Evolutionary conservation across 1,140 invertebrate genomes (phyloP).

Genomic region (Phenacoccus solenopsis): DNA sequence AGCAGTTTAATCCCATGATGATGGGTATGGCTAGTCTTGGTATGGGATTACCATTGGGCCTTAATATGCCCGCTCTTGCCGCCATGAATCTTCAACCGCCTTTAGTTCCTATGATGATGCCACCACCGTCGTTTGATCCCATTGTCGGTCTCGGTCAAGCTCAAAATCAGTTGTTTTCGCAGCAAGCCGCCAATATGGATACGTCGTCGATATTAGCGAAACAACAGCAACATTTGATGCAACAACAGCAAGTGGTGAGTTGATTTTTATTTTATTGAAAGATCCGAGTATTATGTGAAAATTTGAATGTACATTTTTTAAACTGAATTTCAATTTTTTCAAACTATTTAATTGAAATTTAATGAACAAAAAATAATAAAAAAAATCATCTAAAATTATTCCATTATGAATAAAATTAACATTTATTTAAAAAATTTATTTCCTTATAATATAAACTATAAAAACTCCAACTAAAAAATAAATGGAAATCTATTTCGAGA

Average conservation of each 20-base stretch:
- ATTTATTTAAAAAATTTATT: no score
- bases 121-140: constrained; percentile 57
- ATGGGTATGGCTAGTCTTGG: constrained; percentile 45
- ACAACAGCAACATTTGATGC: constrained; percentile 51
- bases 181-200: constrained; percentile 35
- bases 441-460: no score
- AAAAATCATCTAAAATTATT: no score
- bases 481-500: no score
- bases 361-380: no score
- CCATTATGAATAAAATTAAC: no score
- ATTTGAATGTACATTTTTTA: no score
- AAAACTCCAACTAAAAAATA: no score
- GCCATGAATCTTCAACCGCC: constrained; percentile 80
- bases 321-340: no score
- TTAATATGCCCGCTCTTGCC: constrained; percentile 67
- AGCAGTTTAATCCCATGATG: constrained; percentile 68
- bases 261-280: neutral
- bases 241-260: constrained; percentile 55
- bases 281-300: no score
- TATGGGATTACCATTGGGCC: constrained; percentile 68
- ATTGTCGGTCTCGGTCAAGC: constrained; percentile 39
- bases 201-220: constrained; percentile 43
- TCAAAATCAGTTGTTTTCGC: constrained; percentile 30
- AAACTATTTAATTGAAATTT: no score
- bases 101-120: constrained; percentile 79